Evolutionary conservation across 2,888 invertebrate species (phyloP), one percentile per base, ranked within the genome.

Genomic region (Portevinia maculata): DNA sequence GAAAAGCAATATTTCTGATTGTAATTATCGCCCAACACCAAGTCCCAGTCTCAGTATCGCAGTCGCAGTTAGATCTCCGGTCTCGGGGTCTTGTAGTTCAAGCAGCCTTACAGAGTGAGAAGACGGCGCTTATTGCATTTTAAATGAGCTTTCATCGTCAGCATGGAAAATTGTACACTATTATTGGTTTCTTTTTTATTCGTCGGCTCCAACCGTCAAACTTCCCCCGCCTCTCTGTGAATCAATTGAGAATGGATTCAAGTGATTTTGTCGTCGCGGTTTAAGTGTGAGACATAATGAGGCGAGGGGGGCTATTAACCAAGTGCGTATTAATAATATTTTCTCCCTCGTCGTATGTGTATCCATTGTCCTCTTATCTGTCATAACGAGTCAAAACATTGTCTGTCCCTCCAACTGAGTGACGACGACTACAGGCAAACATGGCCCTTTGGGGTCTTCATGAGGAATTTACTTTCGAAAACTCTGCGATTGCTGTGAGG

Each of bases 1-100:
- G 83, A 83, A 83, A 83, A 83, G 78, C 83, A 83, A 83, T 83
- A 83, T 83, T 78, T 83, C 83, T 73, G 78, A 71, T 83, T 78
- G 83, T 83, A 83, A 83, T 83, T 83, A 83, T 67, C 78, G 78
- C 53, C 59, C 30, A 37, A 37, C 41, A n/a, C 69, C 28, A 46
- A 39, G 53, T 15, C 46, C 17, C 52, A 19, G 41, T 30, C 44
- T 8, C 39, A 39, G n/a, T n/a, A 15, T 34, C 9, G 17, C 21
- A 19, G 13, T 28, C 13, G 13, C 52, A 44, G 41, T 41, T 17
- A 41, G 44, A 57, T 67, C 67, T 74, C 74, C 57, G 74, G 41
- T 75, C 69, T 57, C 37, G 50, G 53, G 59, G 41, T 59, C 28
- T 44, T 57, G 57, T 57, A 48, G 62, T 53, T 76, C 55, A 55